Evolutionary conservation across 2,113 vertebrate genomes (phyloP), one percentile per base, ranked within the genome.

Genomic region (Rousettus leschenaultii): DNA sequence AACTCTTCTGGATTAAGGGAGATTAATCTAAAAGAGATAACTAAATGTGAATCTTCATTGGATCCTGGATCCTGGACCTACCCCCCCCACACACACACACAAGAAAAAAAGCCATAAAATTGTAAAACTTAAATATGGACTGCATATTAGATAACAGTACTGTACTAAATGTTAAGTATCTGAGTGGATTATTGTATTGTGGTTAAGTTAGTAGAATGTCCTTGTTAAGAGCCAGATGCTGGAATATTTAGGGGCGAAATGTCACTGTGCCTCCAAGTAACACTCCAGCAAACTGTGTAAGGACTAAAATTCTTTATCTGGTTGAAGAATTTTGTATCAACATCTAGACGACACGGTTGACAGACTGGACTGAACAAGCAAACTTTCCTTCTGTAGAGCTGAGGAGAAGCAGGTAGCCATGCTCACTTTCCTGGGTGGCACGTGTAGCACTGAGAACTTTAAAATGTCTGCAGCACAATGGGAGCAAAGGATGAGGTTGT

Each of bases 191-290:
- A 75, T 9, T 45, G 71, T 75, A 66, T 28, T 88, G 40, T 92
- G 65, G 38, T 74, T 65, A 48, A 96, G 68, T 40, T 40, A 89
- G 68, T 48, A 33, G 11, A 78, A 77, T 30, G 24, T 70, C 57
- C 24, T 92, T 85, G 53, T 91, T 66, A 79, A 70, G n/a, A 59
- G 14, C 75, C 79, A 93, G 73, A 82, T n/a, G 55, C 16, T 57
- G 55, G 92, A 88, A 66, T 73, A 63, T 70, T 77, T 53, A 45
- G 15, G 55, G 57, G 91, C 92, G 87, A 95, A 79, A 83, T 43
- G 51, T 55, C 14, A 87, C 51, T 61, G 7, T n/a, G 61, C 22
- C 33, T 43, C 24, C 73, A 89, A 85, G 43, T 80, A 89, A 92
- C 22, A 48, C 16, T 77, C 48, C 21, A 22, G 19, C 2, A 73